Conservation (phyloP, 2,797 vertebrate genomes). For the Coendou prehensilis region DNA sequence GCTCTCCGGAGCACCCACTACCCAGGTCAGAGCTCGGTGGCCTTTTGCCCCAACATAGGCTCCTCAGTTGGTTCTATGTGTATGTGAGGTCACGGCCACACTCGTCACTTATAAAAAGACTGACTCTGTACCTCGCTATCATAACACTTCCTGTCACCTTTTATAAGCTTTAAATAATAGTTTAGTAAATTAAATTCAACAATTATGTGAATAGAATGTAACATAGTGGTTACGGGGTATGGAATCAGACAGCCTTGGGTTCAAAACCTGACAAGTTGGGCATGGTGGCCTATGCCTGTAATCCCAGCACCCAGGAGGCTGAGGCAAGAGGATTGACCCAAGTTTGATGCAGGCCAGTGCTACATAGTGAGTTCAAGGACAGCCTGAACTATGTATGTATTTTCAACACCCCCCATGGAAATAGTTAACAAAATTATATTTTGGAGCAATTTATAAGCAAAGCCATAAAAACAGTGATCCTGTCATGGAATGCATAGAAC, state of each 20-base stretch:
- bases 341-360: neutral
- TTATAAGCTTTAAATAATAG: conserved; percentile 27
- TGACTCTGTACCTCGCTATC: neutral
- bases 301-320: neutral
- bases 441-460: conserved; percentile 9
- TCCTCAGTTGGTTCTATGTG: neutral
- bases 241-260: neutral
- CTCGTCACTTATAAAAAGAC: neutral
- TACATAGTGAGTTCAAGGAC: neutral
- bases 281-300: neutral
- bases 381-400: neutral
- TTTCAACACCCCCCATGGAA: neutral
- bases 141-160: neutral
- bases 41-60: neutral
- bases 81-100: neutral
- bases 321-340: neutral
- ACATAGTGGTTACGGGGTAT: neutral
- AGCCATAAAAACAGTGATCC: neutral
- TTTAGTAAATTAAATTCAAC: neutral
- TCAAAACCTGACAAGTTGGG: neutral
- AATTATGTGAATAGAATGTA: neutral
- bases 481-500: neutral
- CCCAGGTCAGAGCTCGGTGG: conserved; percentile 88
- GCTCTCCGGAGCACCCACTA: conserved; percentile 92
- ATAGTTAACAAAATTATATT: neutral